Percentiles rank a stretch among this genome's conserved stretches.
phyloP scores from a whole-genome alignment of 2,797 vertebrate species.

The Taeniopygia guttata region DNA sequence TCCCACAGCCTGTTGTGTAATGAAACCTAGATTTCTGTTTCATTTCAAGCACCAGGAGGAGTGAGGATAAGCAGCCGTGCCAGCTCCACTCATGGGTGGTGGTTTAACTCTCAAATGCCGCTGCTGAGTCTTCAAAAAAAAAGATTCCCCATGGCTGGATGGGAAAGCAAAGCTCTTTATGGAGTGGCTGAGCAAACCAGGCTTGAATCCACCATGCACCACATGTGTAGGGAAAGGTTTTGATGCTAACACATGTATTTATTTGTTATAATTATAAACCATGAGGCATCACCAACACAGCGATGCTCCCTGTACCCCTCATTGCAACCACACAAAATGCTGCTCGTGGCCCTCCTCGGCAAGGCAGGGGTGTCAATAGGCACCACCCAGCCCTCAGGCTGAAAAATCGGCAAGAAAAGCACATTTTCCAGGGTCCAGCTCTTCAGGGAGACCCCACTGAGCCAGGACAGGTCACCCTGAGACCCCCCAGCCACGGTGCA shows the following conservation, averaged over 20 bases:
- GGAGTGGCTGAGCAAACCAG: background rate
- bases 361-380: accelerated
- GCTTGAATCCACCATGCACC: accelerated
- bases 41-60: background rate
- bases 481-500: accelerated
- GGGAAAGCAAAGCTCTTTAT: background rate
- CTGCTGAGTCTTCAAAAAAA: background rate
- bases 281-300: accelerated
- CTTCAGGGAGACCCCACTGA: accelerated
- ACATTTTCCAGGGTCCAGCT: background rate
- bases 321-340: accelerated
- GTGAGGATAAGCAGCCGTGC: background rate
- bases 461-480: background rate
- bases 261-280: background rate
- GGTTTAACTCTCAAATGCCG: background rate
- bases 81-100: accelerated
- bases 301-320: background rate
- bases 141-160: background rate
- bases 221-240: background rate
- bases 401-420: background rate
- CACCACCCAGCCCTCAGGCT: background rate
- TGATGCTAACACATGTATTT: accelerated
- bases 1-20: background rate
- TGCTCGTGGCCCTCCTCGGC: accelerated
- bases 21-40: background rate